Evolutionary conservation across 2,113 vertebrate species (phyloP).

Genomic region (Aptenodytes patagonicus): DNA sequence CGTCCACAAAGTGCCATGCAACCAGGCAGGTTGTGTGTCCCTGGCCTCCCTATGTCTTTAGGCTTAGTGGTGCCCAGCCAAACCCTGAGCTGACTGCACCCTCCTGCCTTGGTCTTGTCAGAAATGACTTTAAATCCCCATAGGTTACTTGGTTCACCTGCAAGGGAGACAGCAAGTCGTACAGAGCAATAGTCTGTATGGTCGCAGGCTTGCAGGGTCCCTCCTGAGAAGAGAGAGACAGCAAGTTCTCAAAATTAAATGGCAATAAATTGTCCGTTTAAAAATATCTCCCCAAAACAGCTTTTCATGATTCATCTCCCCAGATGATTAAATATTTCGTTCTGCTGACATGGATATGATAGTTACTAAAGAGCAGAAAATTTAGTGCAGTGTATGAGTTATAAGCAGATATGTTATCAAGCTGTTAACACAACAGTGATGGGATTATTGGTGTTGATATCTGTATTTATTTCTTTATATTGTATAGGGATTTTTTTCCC

Average conservation of each 20-base stretch:
- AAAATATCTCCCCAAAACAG: conserved; percentile 29
- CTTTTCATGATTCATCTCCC: conserved; percentile 30
- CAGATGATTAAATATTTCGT: conserved; percentile 51
- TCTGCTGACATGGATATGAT: conserved; percentile 33
- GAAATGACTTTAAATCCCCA: not conserved
- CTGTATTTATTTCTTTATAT: conserved; percentile 38
- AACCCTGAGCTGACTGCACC: not conserved
- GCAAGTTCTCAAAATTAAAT: conserved; percentile 20
- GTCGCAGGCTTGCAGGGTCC: not conserved
- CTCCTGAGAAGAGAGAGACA: not conserved
- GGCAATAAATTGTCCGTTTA: conserved; percentile 17
- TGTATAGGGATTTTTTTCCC: not conserved
- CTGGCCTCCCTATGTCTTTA: not conserved
- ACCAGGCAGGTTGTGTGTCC: not conserved
- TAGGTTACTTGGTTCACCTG: not conserved
- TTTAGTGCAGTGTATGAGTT: conserved; percentile 14
- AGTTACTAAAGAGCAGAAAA: conserved; percentile 36
- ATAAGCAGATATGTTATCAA: conserved; percentile 42
- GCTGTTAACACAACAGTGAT: conserved; percentile 36
- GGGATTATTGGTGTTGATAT: conserved; percentile 33
- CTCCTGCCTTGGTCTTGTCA: not conserved
- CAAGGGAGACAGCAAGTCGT: not conserved
- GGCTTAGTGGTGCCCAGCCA: not conserved
- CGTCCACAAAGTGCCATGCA: not conserved
- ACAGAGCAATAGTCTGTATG: not conserved